Conservation (phyloP, 2,888 invertebrate species). For the Drosophila limbata region DNA sequence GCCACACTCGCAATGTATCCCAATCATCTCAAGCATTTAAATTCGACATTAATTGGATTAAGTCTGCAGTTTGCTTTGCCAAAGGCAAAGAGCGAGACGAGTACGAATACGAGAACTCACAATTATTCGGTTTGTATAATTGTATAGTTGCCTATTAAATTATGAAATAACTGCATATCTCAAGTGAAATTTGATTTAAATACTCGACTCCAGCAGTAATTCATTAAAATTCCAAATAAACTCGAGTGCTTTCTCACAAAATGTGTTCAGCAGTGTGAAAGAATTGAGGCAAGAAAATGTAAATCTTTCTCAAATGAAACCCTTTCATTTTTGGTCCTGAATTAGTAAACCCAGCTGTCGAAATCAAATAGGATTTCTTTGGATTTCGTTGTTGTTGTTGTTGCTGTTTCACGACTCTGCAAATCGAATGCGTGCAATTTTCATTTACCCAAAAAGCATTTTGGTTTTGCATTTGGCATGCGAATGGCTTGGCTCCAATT, state of each 20-base stretch:
- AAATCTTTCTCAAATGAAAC: background rate
- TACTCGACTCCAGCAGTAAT: background rate
- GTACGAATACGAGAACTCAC: background rate
- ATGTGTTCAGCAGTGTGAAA: constrained; percentile 3
- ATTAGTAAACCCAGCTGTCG: background rate
- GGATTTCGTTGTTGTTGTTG: background rate
- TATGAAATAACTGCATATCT: constrained; percentile 39
- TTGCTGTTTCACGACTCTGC: constrained; percentile 1
- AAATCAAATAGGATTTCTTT: constrained; percentile 7
- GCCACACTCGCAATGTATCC: constrained; percentile 33
- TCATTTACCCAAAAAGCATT: constrained; percentile 57
- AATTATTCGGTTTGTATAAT: constrained; percentile 58
- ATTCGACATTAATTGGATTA: constrained; percentile 81
- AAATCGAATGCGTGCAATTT: constrained; percentile 42
- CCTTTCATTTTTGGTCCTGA: background rate
- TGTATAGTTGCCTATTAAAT: constrained; percentile 63
- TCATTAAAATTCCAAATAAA: constrained; percentile 1
- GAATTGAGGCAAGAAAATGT: constrained; percentile 4
- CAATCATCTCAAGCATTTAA: constrained; percentile 74
- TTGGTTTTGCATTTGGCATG: constrained; percentile 18
- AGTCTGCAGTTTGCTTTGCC: constrained; percentile 50
- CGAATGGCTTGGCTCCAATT: background rate
- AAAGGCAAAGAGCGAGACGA: background rate
- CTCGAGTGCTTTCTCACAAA: background rate
- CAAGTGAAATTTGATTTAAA: constrained; percentile 11